Base-by-base conservation (phyloP, 2,888 invertebrate species). In the Cryptocephalus primarius region DNA sequence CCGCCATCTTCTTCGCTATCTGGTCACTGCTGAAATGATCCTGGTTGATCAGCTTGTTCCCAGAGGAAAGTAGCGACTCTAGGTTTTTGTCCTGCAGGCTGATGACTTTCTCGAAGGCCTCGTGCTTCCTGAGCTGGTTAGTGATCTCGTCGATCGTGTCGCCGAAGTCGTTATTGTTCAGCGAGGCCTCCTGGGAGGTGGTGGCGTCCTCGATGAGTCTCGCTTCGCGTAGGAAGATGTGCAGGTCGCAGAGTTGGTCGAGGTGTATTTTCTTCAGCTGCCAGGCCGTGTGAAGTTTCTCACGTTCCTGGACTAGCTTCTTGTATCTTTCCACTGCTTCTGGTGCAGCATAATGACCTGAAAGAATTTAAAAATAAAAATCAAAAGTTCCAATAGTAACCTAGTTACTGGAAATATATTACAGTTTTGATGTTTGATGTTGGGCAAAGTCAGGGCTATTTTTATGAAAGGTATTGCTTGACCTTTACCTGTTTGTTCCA, bases 201-300 rank as follows among this genome's bases (percentile, higher is more conserved):
- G 92, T 89, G 10, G 89, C 77, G 53, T 90, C 88, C 64, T 94
- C 89, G 49, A 97, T 79, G 67, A 90, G 88, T 62, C 91, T 90
- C 10, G 92, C 91, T 71, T 97, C 97, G 2, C 95, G 76, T 52
- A 93, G 71, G 81, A 97, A 96, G 68, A 91, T 88, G 71, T 95
- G 94, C 60, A 94, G 76, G 70, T 95, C 93, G 51, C 91, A 88
- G 51, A 92, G 77, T 68, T 95, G 92, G 66, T 92, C 91, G 39
- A 93, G 70, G 61, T 88, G 85, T 42, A 91, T 83, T 66, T 91
- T 91, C 59, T 92, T 85, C 45, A 85, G 79, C 52, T 89, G 88
- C 92, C 94, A 95, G 1, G 88, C 87, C 0, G 80, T 79, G 60
- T 87, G 85, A 31, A 93, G 73, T 45, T 81, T 81, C 48, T 84